phyloP scores from a whole-genome alignment of 2,888 invertebrate species.

The Eupeodes luniger region DNA sequence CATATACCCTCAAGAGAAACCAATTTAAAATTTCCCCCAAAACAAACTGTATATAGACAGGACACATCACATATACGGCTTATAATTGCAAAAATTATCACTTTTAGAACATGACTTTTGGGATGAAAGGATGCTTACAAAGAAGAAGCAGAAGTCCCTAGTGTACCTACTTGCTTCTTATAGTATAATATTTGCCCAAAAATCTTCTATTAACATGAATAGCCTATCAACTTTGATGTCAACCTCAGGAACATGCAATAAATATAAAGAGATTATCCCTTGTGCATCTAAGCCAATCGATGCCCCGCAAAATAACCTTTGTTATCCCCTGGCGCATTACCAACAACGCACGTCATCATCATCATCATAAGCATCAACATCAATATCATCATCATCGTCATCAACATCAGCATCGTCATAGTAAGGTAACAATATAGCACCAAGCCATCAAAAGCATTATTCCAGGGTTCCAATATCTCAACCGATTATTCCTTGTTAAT shows the following conservation, averaged over 20 bases:
- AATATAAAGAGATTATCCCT: constrained; percentile 64
- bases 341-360: constrained; percentile 47
- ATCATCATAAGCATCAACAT: constrained; percentile 45
- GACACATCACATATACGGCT: constrained; percentile 13
- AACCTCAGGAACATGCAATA: constrained; percentile 46
- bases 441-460: constrained; percentile 34
- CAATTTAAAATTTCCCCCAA: constrained; percentile 10
- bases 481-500: constrained; percentile 74
- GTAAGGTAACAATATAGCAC: constrained; percentile 21
- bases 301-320: constrained; percentile 53
- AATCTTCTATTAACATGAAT: constrained; percentile 50
- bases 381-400: constrained; percentile 1
- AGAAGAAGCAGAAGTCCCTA: not conserved
- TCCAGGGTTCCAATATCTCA: constrained; percentile 47
- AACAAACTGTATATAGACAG: constrained; percentile 12
- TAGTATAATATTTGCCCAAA: constrained; percentile 20
- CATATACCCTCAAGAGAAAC: not conserved
- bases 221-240: constrained; percentile 46
- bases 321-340: constrained; percentile 51
- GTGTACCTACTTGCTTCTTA: constrained; percentile 17
- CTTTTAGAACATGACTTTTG: not conserved
- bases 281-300: constrained; percentile 64
- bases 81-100: constrained; percentile 36
- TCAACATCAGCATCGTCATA: constrained; percentile 5
- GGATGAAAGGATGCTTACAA: not conserved